Percentiles rank a stretch among this genome's conserved stretches.
Evolutionary conservation across 2,113 vertebrate species (phyloP).

Genomic region (Pseudopodoces humilis): DNA sequence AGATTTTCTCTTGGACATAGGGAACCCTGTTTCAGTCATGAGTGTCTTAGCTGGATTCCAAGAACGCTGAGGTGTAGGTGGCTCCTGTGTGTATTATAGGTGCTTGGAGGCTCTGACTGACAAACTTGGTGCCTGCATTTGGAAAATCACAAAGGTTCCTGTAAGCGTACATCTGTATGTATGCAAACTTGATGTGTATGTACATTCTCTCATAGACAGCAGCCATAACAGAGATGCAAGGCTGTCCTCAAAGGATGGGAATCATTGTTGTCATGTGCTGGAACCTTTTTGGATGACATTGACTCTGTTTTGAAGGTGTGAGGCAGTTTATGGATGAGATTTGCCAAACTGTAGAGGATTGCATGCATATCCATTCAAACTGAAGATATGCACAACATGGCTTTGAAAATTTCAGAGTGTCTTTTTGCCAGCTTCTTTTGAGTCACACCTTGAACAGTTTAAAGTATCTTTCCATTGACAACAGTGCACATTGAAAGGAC

Average conservation of each 20-base stretch:
- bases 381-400: background rate
- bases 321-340: background rate
- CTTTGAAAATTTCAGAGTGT: background rate
- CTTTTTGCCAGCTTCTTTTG: slow-evolving; percentile 15
- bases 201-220: background rate
- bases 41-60: background rate
- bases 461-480: slow-evolving; percentile 40
- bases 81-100: background rate
- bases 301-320: background rate
- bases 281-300: background rate
- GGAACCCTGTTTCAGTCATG: background rate
- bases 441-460: slow-evolving; percentile 56
- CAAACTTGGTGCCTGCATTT: background rate
- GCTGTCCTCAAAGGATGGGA: background rate
- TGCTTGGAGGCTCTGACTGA: background rate
- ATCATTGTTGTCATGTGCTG: background rate
- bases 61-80: background rate
- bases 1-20: background rate
- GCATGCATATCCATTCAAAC: background rate
- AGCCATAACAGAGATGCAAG: background rate
- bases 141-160: background rate
- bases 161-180: background rate
- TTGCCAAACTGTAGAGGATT: background rate
- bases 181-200: background rate
- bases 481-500: slow-evolving; percentile 48